Percentiles rank a stretch among this genome's conserved stretches.
Evolutionary conservation across 2,113 vertebrate genomes (phyloP).

Genomic region (Ochotona curzoniae): DNA sequence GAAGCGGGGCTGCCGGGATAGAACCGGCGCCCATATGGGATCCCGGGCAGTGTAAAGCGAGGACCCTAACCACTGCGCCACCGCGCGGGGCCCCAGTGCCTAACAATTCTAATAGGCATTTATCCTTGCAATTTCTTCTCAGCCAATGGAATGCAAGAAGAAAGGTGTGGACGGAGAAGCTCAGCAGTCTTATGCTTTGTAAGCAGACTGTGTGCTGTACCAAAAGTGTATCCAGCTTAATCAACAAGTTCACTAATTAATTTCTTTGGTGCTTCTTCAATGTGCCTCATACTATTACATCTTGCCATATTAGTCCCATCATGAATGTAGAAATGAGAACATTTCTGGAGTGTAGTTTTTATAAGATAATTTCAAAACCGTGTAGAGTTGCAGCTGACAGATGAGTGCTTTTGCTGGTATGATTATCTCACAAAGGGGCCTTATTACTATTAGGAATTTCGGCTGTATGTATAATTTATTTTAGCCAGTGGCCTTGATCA

Average conservation of each 20-base stretch:
- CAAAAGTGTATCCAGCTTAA: not conserved
- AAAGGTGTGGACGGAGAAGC: not conserved
- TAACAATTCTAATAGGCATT: not conserved
- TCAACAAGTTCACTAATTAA: not conserved
- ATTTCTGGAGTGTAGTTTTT: constrained; percentile 80
- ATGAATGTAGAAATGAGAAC: constrained; percentile 68
- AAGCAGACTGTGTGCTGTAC: not conserved
- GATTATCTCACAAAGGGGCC: constrained; percentile 85
- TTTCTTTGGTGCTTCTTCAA: not conserved
- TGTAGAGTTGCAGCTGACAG: constrained; percentile 76
- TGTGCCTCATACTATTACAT: constrained; percentile 53
- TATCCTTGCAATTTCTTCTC: constrained; percentile 9
- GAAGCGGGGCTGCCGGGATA: too few relatives aligned
- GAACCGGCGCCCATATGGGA: too few relatives aligned
- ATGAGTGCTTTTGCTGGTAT: constrained; percentile 81
- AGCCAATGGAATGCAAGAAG: not conserved
- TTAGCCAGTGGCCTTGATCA: constrained; percentile 87
- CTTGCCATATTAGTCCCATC: constrained; percentile 34
- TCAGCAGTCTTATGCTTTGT: not conserved
- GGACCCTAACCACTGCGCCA: too few relatives aligned
- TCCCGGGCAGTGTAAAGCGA: too few relatives aligned
- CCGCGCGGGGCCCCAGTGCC: too few relatives aligned
- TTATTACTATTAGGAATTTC: constrained; percentile 86
- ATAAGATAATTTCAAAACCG: constrained; percentile 83
- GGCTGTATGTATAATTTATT: constrained; percentile 85